Base-by-base conservation (phyloP, 2,888 invertebrate species). In the Luffia ferchaultella region DNA sequence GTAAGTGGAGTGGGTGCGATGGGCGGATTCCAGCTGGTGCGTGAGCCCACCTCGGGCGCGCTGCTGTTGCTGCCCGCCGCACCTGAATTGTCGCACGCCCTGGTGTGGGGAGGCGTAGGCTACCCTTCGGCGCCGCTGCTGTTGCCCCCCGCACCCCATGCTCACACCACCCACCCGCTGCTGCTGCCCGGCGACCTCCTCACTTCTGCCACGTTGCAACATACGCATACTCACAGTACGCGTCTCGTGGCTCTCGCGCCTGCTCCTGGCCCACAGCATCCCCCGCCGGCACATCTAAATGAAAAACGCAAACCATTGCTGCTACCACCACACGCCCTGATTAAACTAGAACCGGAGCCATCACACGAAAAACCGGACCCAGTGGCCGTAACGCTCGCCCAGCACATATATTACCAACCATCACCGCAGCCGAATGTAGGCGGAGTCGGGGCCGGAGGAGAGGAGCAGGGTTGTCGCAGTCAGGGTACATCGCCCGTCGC, bases 21-120 rank as follows among this genome's bases (percentile, higher is more conserved):
- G 52, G 89, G 93, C 53, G 95, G 95, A 52, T 93, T 91, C 75
- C 95, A 95, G 76, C 86, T 96, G 64, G 91, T 93, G 48, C 88
- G 95, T 56, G 96, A 96, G 70, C 93, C 95, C 20, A 87, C 91
- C 18, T 92, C 93, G 2, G 95, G 95, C 45, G 93, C 93, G 60
- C 85, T 94, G 54, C 87, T 94, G 57, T 88, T 94, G 56, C 85
- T 94, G 60, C 93, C 93, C 45, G 87, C 93, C 41, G 87, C 92
- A 45, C 89, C 73, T 1, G 90, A 90, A 63, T 78, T 91, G 55
- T 90, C 90, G 56, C 90, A 91, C 67, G 86, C 91, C 0, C 89
- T 92, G 45, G 88, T 92, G 17, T 92, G 91, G 91, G 91, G 91
- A 42, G 89, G 90, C 61, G 87, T 90, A 67, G 70, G 83, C 54